Base-by-base conservation (phyloP, 2,888 invertebrate genomes). In the Pollenia labialis region DNA sequence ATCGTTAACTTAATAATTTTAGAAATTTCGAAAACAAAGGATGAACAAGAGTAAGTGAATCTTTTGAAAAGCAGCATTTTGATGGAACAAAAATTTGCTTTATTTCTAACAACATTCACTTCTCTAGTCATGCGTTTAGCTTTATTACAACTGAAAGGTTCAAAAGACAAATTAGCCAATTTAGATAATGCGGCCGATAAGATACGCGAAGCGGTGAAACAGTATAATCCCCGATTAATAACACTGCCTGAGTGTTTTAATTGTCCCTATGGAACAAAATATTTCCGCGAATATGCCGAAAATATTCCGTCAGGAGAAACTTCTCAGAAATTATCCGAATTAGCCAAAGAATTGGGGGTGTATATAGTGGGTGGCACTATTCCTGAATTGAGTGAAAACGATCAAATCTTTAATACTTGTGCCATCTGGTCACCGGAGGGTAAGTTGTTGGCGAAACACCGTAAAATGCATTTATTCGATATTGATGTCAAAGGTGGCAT, bases 401-500 rank as follows among this genome's bases (percentile, higher is more conserved):
- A 91, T 83, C 94, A 94, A 75, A 93, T 97, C 9, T 98, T 96
- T 92, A 99, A 99, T 92, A 98, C 98, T 0, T 97, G 97, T 90
- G 97, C 98, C 0, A 95, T 98, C 1, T 99, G 97, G 96, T 95
- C 95, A 90, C 95, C 96, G 0, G 93, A 94, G 40, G 99, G 99
- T 14, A 94, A 96, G 82, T 91, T 99, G 66, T 93, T 99, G 69
- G 97, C 96, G 0, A 96, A 96, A 90, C 96, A 97, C 91, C 95
- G 98, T 86, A 99, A 99, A 95, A 95, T 98, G 92, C 99, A 99
- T 93, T 94, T 99, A 66, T 99, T 99, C 93, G 99, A 99, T 93
- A 98, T 99, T 90, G 97, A 99, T 92, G 97, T 99, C 74, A 98
- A 98, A 72, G 97, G 96, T 58, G 97, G 97, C 91, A 97, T 99